phyloP scores from a whole-genome alignment of 2,113 vertebrate genomes.

The Deroptyus accipitrinus region DNA sequence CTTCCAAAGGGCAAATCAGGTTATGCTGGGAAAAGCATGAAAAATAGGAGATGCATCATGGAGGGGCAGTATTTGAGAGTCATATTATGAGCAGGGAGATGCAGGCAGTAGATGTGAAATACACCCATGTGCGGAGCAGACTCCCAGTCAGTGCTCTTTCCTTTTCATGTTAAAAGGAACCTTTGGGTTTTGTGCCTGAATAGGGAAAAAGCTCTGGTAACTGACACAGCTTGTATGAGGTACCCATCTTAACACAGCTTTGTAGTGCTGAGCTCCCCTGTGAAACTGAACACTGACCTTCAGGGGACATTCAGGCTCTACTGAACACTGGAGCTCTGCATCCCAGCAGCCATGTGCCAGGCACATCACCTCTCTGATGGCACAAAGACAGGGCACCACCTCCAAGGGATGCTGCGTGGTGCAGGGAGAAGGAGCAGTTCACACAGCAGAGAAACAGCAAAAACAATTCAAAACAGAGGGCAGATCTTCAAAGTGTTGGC shows the following conservation, averaged over 20 bases:
- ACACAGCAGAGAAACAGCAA: background rate
- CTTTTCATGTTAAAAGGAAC: background rate
- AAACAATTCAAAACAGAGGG: background rate
- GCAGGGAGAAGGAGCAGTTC: background rate
- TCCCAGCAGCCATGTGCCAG: background rate
- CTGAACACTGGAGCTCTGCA: background rate
- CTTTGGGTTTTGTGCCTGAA: background rate
- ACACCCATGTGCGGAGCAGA: background rate
- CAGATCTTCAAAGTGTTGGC: background rate
- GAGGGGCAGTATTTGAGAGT: background rate
- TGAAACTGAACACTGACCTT: background rate
- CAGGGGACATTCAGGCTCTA: background rate
- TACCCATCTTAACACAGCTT: background rate
- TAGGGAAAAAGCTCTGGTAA: background rate
- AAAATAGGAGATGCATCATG: rapidly evolving
- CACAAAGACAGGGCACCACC: background rate
- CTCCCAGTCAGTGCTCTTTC: background rate
- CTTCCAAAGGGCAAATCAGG: background rate
- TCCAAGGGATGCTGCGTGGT: background rate
- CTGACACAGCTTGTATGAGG: rapidly evolving
- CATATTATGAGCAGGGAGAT: background rate
- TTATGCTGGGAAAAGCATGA: background rate
- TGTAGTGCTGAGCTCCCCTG: background rate
- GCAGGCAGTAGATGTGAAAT: background rate
- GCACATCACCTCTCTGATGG: rapidly evolving